phyloP scores from a whole-genome alignment of 2,113 vertebrate species.

The Nycticryphes semicollaris region DNA sequence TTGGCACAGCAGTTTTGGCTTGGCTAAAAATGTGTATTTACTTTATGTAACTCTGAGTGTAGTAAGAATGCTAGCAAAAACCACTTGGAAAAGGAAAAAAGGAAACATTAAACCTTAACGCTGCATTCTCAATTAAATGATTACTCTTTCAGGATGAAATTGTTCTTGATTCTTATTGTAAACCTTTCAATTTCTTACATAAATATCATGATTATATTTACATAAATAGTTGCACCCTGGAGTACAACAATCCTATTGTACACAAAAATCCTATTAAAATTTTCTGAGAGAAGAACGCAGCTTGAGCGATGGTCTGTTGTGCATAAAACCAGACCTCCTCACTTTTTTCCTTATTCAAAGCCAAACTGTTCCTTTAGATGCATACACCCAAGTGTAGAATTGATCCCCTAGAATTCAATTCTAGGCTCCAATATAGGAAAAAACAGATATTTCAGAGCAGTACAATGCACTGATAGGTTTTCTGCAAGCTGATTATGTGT shows the following conservation, averaged over 20 bases:
- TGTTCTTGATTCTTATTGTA: conserved; percentile 48
- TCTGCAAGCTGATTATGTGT: not conserved
- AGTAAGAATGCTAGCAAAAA: conserved; percentile 1
- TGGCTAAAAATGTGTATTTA: not conserved
- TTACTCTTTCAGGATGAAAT: conserved; percentile 50
- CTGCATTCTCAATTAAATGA: conserved; percentile 43
- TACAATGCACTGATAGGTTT: not conserved
- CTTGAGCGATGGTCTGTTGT: not conserved
- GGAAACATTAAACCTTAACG: conserved; percentile 22
- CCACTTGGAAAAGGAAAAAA: conserved; percentile 31
- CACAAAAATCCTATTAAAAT: conserved; percentile 52
- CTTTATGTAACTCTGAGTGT: not conserved
- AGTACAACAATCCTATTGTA: conserved; percentile 46
- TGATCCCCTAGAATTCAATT: not conserved
- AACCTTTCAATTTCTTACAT: conserved; percentile 51
- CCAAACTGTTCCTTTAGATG: not conserved
- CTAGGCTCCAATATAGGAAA: not conserved
- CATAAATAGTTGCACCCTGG: conserved; percentile 17
- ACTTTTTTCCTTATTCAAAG: not conserved
- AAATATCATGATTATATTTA: conserved; percentile 37
- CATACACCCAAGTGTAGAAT: not conserved
- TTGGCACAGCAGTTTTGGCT: not conserved
- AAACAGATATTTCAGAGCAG: not conserved
- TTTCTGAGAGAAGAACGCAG: not conserved
- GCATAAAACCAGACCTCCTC: not conserved